Percentiles rank a stretch among this genome's conserved stretches.
phyloP scores from a whole-genome alignment of 2,797 vertebrate species.

The Sebastes oblongus region DNA sequence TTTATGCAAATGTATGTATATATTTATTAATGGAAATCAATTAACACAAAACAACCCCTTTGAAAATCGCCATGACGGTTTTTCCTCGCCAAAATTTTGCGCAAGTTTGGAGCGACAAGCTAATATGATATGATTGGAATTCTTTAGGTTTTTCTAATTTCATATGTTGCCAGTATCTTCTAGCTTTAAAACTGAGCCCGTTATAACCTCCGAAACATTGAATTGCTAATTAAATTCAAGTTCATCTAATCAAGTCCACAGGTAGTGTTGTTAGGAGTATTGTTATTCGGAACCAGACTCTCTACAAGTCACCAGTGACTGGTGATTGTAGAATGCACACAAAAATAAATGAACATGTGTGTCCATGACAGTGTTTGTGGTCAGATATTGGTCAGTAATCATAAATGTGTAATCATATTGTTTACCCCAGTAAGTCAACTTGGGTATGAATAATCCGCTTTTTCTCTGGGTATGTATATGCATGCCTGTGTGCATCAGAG shows the following conservation, averaged over 20 bases:
- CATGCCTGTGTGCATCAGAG: not conserved
- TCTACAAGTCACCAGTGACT: not conserved
- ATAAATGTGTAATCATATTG: not conserved
- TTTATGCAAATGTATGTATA: too few species aligned
- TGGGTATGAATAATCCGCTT: not conserved
- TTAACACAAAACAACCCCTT: too few species aligned
- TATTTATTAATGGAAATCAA: too few species aligned
- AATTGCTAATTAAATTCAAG: too few species aligned
- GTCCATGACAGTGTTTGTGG: not conserved
- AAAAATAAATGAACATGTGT: not conserved
- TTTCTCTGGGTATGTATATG: not conserved
- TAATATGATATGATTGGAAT: too few species aligned
- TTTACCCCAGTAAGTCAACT: not conserved
- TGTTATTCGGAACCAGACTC: not conserved
- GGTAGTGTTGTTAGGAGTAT: not conserved
- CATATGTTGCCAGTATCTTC: too few species aligned
- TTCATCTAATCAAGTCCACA: not conserved
- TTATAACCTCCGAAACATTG: too few species aligned
- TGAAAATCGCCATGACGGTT: too few species aligned
- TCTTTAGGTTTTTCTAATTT: too few species aligned
- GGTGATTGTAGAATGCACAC: not conserved
- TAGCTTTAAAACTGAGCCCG: too few species aligned
- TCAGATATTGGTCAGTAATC: not conserved
- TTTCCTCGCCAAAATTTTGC: too few species aligned
- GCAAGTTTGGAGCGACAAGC: too few species aligned